Evolutionary conservation across 2,113 vertebrate species (phyloP).

Genomic region (Leucopternis melanops): DNA sequence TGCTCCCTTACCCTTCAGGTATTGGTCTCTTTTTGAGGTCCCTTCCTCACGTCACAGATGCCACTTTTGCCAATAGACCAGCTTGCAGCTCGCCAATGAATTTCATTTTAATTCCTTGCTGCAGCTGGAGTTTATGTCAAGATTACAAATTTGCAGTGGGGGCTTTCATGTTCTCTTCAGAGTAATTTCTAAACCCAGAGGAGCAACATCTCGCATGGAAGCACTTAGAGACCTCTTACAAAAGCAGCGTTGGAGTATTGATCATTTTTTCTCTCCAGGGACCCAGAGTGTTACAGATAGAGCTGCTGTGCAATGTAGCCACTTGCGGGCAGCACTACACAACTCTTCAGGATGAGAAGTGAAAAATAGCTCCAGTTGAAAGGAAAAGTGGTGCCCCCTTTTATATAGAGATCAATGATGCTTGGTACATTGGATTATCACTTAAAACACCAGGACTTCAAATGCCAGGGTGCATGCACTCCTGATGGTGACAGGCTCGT

Average conservation of each 20-base stretch:
- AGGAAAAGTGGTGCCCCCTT: slow-evolving; percentile 45
- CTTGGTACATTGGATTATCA: slow-evolving; percentile 47
- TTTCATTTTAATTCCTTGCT: slow-evolving; percentile 24
- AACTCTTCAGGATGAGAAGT: slow-evolving; percentile 42
- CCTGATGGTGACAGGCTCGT: slow-evolving; percentile 1
- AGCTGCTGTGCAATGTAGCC: slow-evolving; percentile 38
- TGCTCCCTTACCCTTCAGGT: not conserved
- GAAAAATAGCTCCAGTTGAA: slow-evolving; percentile 48
- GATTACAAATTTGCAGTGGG: slow-evolving; percentile 26
- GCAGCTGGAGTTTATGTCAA: slow-evolving; percentile 29
- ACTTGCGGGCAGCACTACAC: slow-evolving; percentile 62
- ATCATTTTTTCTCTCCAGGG: slow-evolving; percentile 32
- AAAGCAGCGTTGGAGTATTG: slow-evolving; percentile 10
- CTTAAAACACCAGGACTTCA: slow-evolving; percentile 40
- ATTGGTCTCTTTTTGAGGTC: not conserved
- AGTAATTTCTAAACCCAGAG: slow-evolving; percentile 33
- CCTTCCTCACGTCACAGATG: not conserved
- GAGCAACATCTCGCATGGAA: slow-evolving; percentile 6
- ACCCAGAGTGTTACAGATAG: not conserved
- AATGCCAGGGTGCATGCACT: slow-evolving; percentile 47
- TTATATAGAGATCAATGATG: slow-evolving; percentile 50
- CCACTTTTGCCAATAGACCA: not conserved
- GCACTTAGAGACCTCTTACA: slow-evolving; percentile 46
- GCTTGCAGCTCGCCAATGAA: not conserved
- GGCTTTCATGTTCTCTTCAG: slow-evolving; percentile 24